Evolutionary conservation across 2,113 vertebrate species (phyloP).

Genomic region (Castor canadensis): DNA sequence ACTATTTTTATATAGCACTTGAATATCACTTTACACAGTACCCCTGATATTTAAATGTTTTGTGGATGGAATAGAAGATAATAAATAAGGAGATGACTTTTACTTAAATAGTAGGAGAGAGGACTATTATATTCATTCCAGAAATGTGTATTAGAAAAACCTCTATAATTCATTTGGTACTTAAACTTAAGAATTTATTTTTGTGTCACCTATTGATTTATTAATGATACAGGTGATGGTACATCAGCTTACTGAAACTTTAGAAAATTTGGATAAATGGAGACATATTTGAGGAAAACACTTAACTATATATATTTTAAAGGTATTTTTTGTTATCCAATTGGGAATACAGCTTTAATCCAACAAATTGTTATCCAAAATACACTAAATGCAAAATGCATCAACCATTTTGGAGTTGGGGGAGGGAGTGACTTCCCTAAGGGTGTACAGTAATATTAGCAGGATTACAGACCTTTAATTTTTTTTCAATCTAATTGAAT

Average conservation of each 20-base stretch:
- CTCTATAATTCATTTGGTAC: background rate
- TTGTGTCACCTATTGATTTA: background rate
- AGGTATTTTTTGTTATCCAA: background rate
- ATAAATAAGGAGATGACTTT: constrained; percentile 27
- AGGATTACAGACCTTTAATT: constrained; percentile 45
- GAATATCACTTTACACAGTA: constrained; percentile 4
- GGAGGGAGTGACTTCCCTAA: constrained; percentile 38
- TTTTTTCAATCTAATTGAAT: constrained; percentile 65
- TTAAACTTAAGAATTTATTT: constrained; percentile 28
- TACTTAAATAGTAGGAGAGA: background rate
- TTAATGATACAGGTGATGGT: background rate
- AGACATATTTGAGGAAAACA: background rate
- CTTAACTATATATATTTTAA: background rate
- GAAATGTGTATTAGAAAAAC: background rate
- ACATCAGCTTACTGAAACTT: constrained; percentile 8
- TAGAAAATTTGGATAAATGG: background rate
- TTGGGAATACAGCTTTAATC: constrained; percentile 39
- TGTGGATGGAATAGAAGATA: constrained; percentile 22
- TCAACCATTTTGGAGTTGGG: constrained; percentile 6
- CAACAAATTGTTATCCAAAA: constrained; percentile 54
- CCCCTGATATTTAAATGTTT: background rate
- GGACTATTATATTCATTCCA: background rate
- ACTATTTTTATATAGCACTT: constrained; percentile 23
- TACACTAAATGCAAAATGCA: constrained; percentile 38
- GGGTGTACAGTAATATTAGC: background rate